A percentile compares a stretch with the other conserved stretches of the same genome.
Evolutionary conservation across 2,888 invertebrate genomes (phyloP).

Genomic region (Synergus japonicus): DNA sequence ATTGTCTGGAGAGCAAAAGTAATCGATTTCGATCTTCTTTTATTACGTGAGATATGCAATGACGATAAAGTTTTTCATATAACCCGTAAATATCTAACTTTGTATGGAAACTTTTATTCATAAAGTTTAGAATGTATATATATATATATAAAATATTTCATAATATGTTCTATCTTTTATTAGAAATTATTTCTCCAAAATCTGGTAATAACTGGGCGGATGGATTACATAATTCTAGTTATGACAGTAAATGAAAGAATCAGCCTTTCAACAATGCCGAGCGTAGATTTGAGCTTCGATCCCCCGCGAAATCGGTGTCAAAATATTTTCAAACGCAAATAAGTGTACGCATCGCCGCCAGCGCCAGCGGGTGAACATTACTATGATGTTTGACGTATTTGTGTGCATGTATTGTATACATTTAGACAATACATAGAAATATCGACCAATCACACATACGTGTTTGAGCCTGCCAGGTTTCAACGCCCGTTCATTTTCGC

Average conservation of each 20-base stretch:
- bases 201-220: neutral
- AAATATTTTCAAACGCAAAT: constrained; percentile 65
- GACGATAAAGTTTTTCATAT: too few relatives aligned
- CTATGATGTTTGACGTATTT: neutral
- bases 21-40: neutral
- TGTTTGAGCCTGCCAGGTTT: constrained; percentile 28
- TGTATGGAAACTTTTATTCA: too few relatives aligned
- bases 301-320: constrained; percentile 62
- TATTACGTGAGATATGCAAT: neutral
- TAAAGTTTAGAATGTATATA: too few relatives aligned
- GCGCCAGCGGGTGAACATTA: neutral
- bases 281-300: constrained; percentile 48
- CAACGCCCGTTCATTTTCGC: constrained; percentile 55
- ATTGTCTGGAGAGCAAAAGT: neutral
- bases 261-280: constrained; percentile 38
- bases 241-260: constrained; percentile 1
- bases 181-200: neutral
- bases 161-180: neutral
- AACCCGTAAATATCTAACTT: neutral
- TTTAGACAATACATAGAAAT: neutral
- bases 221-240: neutral
- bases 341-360: constrained; percentile 42
- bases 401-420: neutral
- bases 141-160: too few relatives aligned
- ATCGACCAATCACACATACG: neutral